Evolutionary conservation across 1,140 invertebrate genomes (phyloP).

Genomic region (Drosophila ironensis): DNA sequence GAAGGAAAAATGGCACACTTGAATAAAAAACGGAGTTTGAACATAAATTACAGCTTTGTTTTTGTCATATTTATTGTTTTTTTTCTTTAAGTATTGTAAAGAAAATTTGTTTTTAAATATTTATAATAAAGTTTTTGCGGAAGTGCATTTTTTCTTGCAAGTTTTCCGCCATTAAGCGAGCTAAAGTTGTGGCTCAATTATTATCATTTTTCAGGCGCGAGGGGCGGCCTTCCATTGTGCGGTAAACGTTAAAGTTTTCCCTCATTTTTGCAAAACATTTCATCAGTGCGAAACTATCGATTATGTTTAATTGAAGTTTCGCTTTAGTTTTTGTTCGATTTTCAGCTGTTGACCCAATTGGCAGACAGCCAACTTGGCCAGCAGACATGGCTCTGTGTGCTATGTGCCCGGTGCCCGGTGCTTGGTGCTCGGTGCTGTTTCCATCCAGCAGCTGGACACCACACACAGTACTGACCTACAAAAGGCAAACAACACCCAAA

Average conservation of each 20-base stretch:
- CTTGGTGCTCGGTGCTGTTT: too few species aligned
- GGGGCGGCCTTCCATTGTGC: constrained; percentile 10
- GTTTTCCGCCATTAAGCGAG: not conserved
- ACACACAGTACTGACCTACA: constrained; percentile 14
- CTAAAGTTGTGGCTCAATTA: constrained; percentile 15
- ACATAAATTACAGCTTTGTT: too few species aligned
- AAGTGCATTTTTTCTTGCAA: too few species aligned
- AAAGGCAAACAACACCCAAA: constrained; percentile 19
- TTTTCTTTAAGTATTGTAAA: too few species aligned
- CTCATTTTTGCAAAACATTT: constrained; percentile 32
- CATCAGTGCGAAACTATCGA: constrained; percentile 41
- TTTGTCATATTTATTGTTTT: too few species aligned
- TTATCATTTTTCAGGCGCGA: constrained; percentile 20
- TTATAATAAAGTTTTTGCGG: too few species aligned
- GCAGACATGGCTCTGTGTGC: constrained; percentile 38
- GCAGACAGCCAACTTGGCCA: constrained; percentile 60
- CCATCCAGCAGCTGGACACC: constrained; percentile 15
- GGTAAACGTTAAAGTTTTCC: constrained; percentile 32
- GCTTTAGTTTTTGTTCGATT: constrained; percentile 18
- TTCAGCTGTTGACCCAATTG: constrained; percentile 63
- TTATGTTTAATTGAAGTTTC: constrained; percentile 42
- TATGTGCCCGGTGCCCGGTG: too few species aligned
- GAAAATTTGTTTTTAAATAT: too few species aligned
- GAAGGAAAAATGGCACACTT: too few species aligned
- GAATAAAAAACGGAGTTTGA: too few species aligned